phyloP scores from a whole-genome alignment of 2,888 invertebrate species.

The Nymphalis polychloros region DNA sequence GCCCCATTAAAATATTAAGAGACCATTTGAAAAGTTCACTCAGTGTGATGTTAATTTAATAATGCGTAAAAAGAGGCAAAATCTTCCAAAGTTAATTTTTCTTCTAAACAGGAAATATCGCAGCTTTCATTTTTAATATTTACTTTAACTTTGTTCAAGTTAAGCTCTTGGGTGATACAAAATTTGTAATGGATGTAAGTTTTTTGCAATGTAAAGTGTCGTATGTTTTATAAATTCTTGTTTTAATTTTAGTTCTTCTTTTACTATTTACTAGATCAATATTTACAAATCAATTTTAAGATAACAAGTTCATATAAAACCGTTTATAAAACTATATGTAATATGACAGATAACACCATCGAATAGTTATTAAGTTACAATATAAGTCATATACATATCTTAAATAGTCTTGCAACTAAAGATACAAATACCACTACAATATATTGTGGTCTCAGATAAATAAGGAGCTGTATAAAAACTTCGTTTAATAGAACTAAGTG shows the following conservation, averaged over 20 bases:
- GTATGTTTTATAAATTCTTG: not conserved
- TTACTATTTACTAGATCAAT: no score
- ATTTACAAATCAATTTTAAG: not conserved
- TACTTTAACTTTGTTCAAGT: not conserved
- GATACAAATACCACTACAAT: slow-evolving; percentile 8
- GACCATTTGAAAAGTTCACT: no score
- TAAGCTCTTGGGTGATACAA: not conserved
- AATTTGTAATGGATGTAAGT: not conserved
- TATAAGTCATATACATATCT: not conserved
- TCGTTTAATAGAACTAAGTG: slow-evolving; percentile 25
- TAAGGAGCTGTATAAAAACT: slow-evolving; percentile 7
- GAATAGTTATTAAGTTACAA: no score
- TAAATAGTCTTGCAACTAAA: slow-evolving; percentile 24
- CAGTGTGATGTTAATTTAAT: not conserved
- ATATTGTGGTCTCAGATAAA: slow-evolving; percentile 9
- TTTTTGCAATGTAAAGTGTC: not conserved
- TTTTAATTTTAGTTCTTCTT: no score
- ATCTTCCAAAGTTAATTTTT: not conserved
- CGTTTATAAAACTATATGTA: not conserved
- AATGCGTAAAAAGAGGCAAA: not conserved
- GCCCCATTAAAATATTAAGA: no score
- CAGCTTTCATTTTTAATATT: not conserved
- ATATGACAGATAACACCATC: no score
- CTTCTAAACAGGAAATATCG: not conserved
- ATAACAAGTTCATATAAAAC: not conserved